These are phyloP conservation scores for Romanomermis culicivorax DNA, from an alignment of 2,888 invertebrate species.

Conservation along the genomic window DNA sequence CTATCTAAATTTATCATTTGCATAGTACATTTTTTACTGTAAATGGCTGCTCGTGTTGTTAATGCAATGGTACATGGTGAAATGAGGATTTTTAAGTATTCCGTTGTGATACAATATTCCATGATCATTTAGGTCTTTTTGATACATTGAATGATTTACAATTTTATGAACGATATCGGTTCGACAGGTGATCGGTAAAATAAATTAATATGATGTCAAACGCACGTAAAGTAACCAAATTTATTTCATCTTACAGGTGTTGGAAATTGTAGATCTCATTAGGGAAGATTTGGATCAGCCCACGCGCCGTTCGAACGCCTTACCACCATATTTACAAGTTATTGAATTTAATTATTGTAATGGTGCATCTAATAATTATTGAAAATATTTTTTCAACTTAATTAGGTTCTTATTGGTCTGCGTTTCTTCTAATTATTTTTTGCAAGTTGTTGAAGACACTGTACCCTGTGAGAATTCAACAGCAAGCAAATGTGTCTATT, in stretches of 20 bases:
- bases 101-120: too few species aligned
- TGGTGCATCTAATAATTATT: too few species aligned
- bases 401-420: background rate
- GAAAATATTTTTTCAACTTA: too few species aligned
- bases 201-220: background rate
- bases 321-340: background rate
- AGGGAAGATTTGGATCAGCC: background rate
- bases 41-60: too few species aligned
- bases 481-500: background rate
- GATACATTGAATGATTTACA: background rate
- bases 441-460: background rate
- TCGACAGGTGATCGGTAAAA: background rate
- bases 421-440: background rate
- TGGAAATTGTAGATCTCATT: background rate
- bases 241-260: too few species aligned
- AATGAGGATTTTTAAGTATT: background rate
- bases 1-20: too few species aligned
- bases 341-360: too few species aligned
- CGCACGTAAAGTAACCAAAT: too few species aligned
- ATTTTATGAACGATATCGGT: background rate
- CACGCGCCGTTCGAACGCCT: background rate
- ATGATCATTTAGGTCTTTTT: too few species aligned
- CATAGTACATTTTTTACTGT: too few species aligned
- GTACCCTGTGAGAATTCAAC: background rate
- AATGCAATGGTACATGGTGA: background rate